phyloP scores from a whole-genome alignment of 2,888 invertebrate genomes.

The Protophormia terraenovae region DNA sequence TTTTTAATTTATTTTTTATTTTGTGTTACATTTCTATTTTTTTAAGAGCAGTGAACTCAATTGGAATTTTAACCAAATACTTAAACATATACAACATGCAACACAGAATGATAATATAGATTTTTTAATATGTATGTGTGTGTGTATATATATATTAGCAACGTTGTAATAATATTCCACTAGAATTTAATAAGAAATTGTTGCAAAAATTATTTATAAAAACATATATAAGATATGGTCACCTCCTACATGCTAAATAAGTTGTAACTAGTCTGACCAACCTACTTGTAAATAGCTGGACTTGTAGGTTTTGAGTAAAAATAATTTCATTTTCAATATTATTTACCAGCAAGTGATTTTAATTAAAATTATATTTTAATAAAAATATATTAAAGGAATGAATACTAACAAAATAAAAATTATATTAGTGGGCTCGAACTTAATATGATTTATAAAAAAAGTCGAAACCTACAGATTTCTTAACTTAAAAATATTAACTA shows the following conservation, averaged over 20 bases:
- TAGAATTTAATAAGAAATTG: neutral
- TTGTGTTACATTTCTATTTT: slow-evolving; percentile 20
- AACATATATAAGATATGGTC: neutral
- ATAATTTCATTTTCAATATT: no score
- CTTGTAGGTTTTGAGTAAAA: neutral
- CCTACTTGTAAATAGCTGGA: neutral
- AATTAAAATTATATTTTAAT: no score
- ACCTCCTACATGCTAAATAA: neutral
- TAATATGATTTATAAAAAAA: no score
- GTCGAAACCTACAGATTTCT: no score
- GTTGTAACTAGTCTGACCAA: neutral
- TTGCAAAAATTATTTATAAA: neutral
- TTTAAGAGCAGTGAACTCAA: slow-evolving; percentile 62
- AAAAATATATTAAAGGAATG: no score
- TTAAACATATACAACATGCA: neutral
- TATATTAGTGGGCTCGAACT: no score
- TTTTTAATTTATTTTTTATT: slow-evolving; percentile 28
- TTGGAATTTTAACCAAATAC: slow-evolving; percentile 43
- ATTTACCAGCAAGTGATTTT: no score
- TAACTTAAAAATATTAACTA: no score
- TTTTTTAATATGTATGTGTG: neutral
- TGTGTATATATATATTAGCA: neutral
- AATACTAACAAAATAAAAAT: no score
- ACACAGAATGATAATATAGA: neutral
- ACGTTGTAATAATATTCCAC: neutral